phyloP scores from a whole-genome alignment of 2,797 vertebrate genomes.

The Neosilurus hyrtlii region DNA sequence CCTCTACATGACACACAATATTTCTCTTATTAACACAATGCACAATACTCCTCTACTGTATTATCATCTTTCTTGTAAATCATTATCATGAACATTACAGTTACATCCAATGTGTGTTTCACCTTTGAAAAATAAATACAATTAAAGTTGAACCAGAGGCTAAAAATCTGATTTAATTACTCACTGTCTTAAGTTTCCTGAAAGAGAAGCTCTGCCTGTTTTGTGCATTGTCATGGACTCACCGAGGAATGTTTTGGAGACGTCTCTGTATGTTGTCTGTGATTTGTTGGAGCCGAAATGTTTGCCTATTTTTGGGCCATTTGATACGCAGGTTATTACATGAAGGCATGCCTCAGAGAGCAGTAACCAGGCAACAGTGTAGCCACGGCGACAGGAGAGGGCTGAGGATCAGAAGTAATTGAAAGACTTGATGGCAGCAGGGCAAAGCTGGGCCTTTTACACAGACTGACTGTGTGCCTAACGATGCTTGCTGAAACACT shows the following conservation, averaged over 20 bases:
- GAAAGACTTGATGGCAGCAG: slow-evolving; percentile 51
- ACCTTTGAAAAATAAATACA: background rate
- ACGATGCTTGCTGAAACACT: slow-evolving; percentile 11
- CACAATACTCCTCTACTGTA: background rate
- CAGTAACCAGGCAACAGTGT: slow-evolving; percentile 76
- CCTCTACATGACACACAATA: background rate
- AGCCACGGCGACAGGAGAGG: slow-evolving; percentile 66
- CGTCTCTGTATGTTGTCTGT: slow-evolving; percentile 43
- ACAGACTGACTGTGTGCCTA: slow-evolving; percentile 6
- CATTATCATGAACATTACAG: background rate
- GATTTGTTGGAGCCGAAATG: slow-evolving; percentile 50
- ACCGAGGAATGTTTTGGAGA: slow-evolving; percentile 41
- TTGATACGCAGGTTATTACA: slow-evolving; percentile 77
- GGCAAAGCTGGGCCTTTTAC: slow-evolving; percentile 41
- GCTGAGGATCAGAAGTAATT: slow-evolving; percentile 57
- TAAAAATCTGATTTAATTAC: background rate
- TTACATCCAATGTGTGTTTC: background rate
- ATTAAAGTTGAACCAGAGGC: slow-evolving; percentile 5
- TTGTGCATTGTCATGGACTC: slow-evolving; percentile 46
- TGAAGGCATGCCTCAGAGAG: slow-evolving; percentile 69
- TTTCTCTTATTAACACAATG: background rate
- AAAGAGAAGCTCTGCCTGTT: slow-evolving; percentile 13
- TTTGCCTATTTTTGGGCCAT: slow-evolving; percentile 62
- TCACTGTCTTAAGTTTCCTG: slow-evolving; percentile 10
- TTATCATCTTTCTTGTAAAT: background rate